Percentiles rank a stretch among this genome's conserved stretches.
phyloP scores from a whole-genome alignment of 64 coral and sea anemone genomes.

The Pachyseris speciosa region DNA sequence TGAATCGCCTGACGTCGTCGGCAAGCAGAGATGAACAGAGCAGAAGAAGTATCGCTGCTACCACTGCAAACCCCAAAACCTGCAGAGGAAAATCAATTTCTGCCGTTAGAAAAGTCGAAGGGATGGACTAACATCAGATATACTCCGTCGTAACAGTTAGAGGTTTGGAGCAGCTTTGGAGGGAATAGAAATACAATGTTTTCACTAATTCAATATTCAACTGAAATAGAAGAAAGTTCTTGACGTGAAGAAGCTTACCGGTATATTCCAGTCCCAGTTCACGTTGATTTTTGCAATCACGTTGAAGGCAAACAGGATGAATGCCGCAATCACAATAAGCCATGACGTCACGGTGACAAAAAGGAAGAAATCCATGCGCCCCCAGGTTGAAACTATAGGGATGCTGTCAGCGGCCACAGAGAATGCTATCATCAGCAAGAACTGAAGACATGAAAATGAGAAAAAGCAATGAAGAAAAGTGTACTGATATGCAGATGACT shows the following conservation, averaged over 20 bases:
- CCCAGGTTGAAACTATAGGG: neutral
- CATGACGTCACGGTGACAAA: constrained; percentile 92
- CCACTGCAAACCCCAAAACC: constrained; percentile 39
- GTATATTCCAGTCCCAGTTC: constrained; percentile 69
- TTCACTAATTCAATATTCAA: neutral
- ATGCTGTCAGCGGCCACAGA: neutral
- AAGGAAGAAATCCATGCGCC: constrained; percentile 90
- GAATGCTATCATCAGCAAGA: constrained; percentile 15
- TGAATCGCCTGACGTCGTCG: neutral
- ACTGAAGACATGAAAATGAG: neutral
- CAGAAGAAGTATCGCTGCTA: constrained; percentile 43
- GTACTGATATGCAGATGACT: no score
- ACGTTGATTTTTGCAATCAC: constrained; percentile 58
- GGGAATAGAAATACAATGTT: no score
- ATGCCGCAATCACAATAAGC: constrained; percentile 79
- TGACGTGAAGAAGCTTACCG: constrained; percentile 39
- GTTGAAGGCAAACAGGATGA: constrained; percentile 68
- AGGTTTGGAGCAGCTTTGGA: no score
- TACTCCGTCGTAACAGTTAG: no score
- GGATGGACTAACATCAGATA: no score
- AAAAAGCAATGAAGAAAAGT: neutral
- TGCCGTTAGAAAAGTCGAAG: no score
- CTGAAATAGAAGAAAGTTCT: no score
- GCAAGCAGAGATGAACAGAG: constrained; percentile 44
- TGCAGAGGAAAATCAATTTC: neutral